A percentile compares a stretch with the other conserved stretches of the same genome.
Conservation (phyloP, 2,888 invertebrate genomes). For the Stenodera caucasica region DNA sequence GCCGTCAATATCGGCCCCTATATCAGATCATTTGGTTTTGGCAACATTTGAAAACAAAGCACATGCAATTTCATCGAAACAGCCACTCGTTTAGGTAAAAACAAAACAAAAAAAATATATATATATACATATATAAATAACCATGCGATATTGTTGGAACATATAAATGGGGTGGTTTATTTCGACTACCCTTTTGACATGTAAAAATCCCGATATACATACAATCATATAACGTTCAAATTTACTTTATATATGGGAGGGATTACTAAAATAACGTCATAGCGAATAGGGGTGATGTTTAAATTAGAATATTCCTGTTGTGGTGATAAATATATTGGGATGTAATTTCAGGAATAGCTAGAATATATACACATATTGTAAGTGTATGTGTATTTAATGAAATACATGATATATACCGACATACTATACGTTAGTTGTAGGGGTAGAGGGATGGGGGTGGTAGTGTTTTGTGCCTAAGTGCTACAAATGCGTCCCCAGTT, state of each 20-base stretch:
- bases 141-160: neutral
- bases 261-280: neutral
- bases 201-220: slow-evolving; percentile 12
- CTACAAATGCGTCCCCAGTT: slow-evolving; percentile 22
- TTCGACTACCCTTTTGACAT: slow-evolving; percentile 13
- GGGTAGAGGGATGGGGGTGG: neutral
- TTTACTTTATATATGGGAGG: neutral
- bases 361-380: neutral
- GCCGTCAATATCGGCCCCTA: neutral
- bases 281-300: neutral
- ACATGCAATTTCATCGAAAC: slow-evolving; percentile 34
- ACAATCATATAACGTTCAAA: slow-evolving; percentile 11
- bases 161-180: neutral
- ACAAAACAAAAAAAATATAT: too few species aligned
- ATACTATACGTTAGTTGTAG: neutral
- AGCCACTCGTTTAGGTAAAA: slow-evolving; percentile 33
- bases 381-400: slow-evolving; percentile 11
- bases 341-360: slow-evolving; percentile 21
- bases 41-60: slow-evolving; percentile 35
- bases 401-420: slow-evolving; percentile 17
- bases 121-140: too few species aligned
- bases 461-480: slow-evolving; percentile 22
- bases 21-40: slow-evolving; percentile 29
- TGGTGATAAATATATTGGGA: slow-evolving; percentile 11
- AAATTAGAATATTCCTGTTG: slow-evolving; percentile 3